phyloP scores from a whole-genome alignment of 2,888 invertebrate species.

The Drosophila aldrichi region DNA sequence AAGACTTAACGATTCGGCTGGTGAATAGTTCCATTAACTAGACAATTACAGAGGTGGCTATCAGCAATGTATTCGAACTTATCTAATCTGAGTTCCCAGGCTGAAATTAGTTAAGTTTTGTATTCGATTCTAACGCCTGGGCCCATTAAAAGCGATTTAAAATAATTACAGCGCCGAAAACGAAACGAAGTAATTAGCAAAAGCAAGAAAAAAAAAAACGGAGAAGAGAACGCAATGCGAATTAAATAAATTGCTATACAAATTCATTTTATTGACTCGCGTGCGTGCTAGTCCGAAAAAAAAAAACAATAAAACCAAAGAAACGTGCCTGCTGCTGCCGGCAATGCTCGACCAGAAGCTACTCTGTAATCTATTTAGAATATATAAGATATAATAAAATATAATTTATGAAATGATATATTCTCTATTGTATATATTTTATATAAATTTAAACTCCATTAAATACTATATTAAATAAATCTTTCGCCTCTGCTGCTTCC shows the following conservation, averaged over 20 bases:
- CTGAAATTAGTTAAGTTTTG: background rate
- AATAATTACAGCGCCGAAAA: slow-evolving; percentile 57
- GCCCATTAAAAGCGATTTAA: slow-evolving; percentile 39
- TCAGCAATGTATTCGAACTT: slow-evolving; percentile 4
- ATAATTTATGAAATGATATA: too few species aligned
- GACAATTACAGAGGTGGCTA: slow-evolving; percentile 13
- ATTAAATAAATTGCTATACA: slow-evolving; percentile 70
- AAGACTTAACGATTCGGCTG: background rate
- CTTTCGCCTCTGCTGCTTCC: too few species aligned
- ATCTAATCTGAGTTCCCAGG: slow-evolving; percentile 11
- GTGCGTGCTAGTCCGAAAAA: slow-evolving; percentile 60
- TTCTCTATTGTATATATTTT: background rate
- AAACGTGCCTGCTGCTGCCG: background rate
- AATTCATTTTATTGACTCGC: slow-evolving; percentile 64
- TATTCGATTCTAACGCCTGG: slow-evolving; percentile 29
- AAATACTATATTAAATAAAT: background rate
- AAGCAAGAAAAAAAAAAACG: background rate
- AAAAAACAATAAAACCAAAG: slow-evolving; percentile 19
- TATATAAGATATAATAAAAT: too few species aligned
- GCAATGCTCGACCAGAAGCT: background rate
- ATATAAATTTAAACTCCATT: background rate
- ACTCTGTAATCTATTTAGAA: too few species aligned
- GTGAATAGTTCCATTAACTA: slow-evolving; percentile 8
- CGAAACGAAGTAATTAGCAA: slow-evolving; percentile 45
- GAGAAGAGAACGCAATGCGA: slow-evolving; percentile 36